Base-by-base conservation (phyloP, 2,113 vertebrate species). In the Cyrtonyx montezumae region DNA sequence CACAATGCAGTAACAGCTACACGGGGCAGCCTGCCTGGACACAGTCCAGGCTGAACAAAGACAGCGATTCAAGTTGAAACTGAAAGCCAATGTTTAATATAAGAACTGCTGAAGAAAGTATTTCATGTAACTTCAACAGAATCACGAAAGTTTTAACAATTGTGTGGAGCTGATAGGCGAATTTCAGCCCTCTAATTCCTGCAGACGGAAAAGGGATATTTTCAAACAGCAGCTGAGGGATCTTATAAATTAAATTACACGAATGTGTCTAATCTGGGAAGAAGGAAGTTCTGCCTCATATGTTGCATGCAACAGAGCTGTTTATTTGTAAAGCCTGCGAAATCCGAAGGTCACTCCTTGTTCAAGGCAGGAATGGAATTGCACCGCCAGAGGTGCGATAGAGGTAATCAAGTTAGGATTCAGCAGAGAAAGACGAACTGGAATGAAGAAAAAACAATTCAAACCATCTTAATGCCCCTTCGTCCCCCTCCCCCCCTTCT, bases 11-110 rank as follows among this genome's bases (percentile, higher is more conserved):
- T 68, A 94, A 86, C 74, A 96, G 91, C 93, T 84, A 78, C 96
- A 69, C 92, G 71, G 83, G 94, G 96, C 96, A 96, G 95, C 90
- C 92, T 96, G 77, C 69, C 91, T 89, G 91, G 74, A 84, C 62
- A 90, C 63, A 66, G 93, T 93, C 96, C 95, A 87, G 77, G 36
- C 65, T 69, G 91, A 96, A 95, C 95, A 97, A 97, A 97, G 95
- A 78, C 91, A 84, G 67, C 90, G 63, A 92, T 56, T 96, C 89
- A 87, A 90, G 73, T 8, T 74, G 94, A 95, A 96, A 93, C 91
- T 53, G 87, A 96, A 97, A 96, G 94, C 94, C 78, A 36, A 30
- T 75, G 86, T 91, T 94, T 95, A 92, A 96, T 93, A 83, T 59
- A 92, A 43, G 90, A 97, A 90, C 45, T 46, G 69, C 8, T 51